Conservation (phyloP, 2,888 invertebrate species). For the Tridacna crocea region DNA sequence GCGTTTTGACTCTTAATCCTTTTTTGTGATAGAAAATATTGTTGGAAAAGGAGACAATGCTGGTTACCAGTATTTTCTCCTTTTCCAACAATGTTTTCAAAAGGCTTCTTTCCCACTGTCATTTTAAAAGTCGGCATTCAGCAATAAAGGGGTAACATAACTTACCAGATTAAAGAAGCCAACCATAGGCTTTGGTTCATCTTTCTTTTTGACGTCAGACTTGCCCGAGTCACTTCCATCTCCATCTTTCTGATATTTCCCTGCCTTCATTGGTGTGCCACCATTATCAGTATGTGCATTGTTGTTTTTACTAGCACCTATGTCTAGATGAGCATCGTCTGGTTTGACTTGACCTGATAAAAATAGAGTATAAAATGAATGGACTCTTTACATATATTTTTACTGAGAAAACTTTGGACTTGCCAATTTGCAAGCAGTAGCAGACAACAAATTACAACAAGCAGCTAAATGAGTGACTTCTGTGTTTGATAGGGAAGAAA, state of each 20-base stretch:
- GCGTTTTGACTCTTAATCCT: too few relatives aligned
- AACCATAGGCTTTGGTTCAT: slow-evolving; percentile 29
- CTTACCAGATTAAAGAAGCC: slow-evolving; percentile 31
- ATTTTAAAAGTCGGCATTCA: not conserved
- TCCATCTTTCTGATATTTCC: slow-evolving; percentile 12
- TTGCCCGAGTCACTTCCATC: slow-evolving; percentile 3
- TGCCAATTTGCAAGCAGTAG: too few relatives aligned
- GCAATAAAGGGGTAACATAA: not conserved
- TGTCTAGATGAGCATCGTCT: not conserved
- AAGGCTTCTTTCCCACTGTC: too few relatives aligned
- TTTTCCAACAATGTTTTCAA: too few relatives aligned
- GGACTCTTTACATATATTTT: too few relatives aligned
- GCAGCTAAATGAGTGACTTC: too few relatives aligned
- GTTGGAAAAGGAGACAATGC: too few relatives aligned
- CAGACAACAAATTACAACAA: too few relatives aligned
- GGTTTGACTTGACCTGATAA: slow-evolving; percentile 6
- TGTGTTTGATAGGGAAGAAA: not conserved
- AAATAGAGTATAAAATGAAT: not conserved
- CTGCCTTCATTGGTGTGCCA: slow-evolving; percentile 2
- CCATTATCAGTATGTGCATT: slow-evolving; percentile 7
- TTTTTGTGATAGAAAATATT: too few relatives aligned
- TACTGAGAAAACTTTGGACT: too few relatives aligned
- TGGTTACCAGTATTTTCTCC: too few relatives aligned
- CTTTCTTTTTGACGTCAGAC: slow-evolving; percentile 24
- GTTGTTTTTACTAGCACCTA: not conserved